Conservation (phyloP, 1,140 invertebrate species). For the Drosophila willistoni region DNA sequence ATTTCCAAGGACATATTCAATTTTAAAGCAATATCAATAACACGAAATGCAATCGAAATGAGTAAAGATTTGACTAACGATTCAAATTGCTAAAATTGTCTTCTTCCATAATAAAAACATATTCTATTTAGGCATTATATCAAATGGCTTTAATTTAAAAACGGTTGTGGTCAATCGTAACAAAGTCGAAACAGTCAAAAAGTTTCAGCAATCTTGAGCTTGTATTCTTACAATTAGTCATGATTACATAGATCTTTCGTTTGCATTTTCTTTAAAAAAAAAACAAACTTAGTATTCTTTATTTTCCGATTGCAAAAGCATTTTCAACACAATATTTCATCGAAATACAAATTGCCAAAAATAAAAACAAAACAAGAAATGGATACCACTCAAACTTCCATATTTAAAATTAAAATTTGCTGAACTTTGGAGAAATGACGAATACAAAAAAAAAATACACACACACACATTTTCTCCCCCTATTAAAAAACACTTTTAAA, state of each 20-base stretch:
- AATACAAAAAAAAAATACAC: background rate
- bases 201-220: background rate
- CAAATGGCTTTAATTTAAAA: no score
- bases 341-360: slow-evolving; percentile 10
- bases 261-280: slow-evolving; percentile 4
- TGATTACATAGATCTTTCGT: background rate
- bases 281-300: background rate
- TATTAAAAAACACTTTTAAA: background rate
- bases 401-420: slow-evolving; percentile 59
- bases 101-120: no score
- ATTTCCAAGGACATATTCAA: slow-evolving; percentile 2
- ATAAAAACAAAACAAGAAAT: background rate
- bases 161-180: background rate
- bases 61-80: background rate
- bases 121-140: no score
- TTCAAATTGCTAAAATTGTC: no score
- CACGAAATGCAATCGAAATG: background rate
- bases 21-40: background rate
- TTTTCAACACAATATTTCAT: slow-evolving; percentile 1
- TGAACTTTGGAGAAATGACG: slow-evolving; percentile 52
- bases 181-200: background rate
- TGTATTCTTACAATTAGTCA: background rate
- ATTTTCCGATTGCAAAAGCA: no score
- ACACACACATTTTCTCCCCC: background rate
- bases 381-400: slow-evolving; percentile 47